These are phyloP conservation scores for Pachyseris speciosa DNA, from an alignment of 64 coral and sea anemone species.

Conservation along the genomic window DNA sequence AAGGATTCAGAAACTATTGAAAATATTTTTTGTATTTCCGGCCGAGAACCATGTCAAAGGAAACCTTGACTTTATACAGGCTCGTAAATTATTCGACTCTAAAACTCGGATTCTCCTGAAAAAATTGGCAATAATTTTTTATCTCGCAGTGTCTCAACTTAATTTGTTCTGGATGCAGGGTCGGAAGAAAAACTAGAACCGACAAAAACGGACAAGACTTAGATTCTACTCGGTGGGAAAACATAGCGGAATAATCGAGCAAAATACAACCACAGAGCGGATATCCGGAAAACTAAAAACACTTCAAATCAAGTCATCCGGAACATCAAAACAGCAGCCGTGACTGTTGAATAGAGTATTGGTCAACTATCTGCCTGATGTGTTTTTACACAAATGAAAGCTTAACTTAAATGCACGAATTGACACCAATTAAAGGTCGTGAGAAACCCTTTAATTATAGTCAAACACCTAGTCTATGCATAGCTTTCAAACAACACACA, in stretches of 20 bases:
- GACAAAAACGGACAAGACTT: background rate
- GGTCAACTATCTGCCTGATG: too few relatives aligned
- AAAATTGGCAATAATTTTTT: background rate
- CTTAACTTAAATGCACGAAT: background rate
- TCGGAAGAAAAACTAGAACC: too few relatives aligned
- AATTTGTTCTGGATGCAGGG: background rate
- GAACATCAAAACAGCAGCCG: background rate
- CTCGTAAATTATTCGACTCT: background rate
- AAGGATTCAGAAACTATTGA: background rate
- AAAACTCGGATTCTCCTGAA: too few relatives aligned
- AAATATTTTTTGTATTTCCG: background rate
- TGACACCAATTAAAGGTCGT: background rate
- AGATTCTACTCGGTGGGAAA: background rate
- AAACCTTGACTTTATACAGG: background rate
- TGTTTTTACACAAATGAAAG: too few relatives aligned
- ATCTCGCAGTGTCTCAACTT: too few relatives aligned
- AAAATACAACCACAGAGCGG: background rate
- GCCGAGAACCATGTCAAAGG: background rate
- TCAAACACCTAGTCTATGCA: background rate
- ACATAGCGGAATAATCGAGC: background rate
- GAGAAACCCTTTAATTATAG: background rate
- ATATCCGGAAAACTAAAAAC: slow-evolving; percentile 29
- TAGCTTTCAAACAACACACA: too few relatives aligned
- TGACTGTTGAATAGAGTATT: background rate
- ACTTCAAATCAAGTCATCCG: slow-evolving; percentile 17